A percentile compares a stretch with the other conserved stretches of the same genome.
phyloP scores from a whole-genome alignment of 2,113 vertebrate genomes.

The Sclerurus mexicanus region DNA sequence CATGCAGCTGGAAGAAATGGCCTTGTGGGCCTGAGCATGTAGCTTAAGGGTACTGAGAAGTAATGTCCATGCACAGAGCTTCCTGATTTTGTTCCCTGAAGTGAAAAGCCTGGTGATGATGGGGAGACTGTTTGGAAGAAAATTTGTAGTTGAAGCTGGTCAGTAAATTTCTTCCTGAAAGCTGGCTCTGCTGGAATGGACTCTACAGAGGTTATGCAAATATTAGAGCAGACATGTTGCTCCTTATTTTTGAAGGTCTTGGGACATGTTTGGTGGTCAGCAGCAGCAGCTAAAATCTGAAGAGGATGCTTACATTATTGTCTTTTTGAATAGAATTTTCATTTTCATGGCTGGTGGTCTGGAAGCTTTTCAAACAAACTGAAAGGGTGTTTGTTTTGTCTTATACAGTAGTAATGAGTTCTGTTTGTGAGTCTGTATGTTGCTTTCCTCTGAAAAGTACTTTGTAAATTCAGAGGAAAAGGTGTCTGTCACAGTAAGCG shows the following conservation, averaged over 20 bases:
- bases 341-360: neutral
- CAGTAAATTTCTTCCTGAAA: neutral
- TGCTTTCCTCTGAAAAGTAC: neutral
- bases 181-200: neutral
- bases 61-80: neutral
- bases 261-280: neutral
- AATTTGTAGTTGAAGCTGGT: neutral
- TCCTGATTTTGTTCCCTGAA: neutral
- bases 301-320: neutral
- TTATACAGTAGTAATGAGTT: neutral
- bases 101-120: neutral
- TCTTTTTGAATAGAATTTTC: neutral
- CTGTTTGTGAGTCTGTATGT: neutral
- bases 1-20: neutral
- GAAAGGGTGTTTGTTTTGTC: neutral
- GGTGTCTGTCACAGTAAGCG: neutral
- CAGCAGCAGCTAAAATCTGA: neutral
- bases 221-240: neutral
- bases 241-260: neutral
- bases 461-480: neutral
- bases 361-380: neutral
- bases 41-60: neutral
- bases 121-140: neutral
- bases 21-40: neutral
- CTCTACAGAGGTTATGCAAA: neutral